Evolutionary conservation across 2,113 vertebrate species (phyloP).

Genomic region (Actenoides hombroni): DNA sequence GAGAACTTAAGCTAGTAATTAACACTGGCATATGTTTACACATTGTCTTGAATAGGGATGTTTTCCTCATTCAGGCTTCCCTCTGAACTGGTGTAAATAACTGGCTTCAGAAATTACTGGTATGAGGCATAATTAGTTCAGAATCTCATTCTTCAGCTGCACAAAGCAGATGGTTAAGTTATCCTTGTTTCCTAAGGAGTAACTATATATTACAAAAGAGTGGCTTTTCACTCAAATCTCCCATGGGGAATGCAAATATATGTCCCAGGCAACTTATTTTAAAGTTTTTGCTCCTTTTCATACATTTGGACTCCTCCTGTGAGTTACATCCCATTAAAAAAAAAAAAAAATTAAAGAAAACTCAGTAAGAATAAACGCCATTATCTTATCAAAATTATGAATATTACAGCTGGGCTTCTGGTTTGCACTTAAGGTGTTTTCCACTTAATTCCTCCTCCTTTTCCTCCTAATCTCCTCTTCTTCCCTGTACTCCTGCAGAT

Average conservation of each 20-base stretch:
- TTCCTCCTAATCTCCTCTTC: not conserved
- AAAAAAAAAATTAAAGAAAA: not conserved
- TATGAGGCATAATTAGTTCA: not conserved
- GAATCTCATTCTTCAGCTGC: not conserved
- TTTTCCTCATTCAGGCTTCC: not conserved
- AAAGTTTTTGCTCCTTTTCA: not conserved
- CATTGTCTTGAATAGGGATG: not conserved
- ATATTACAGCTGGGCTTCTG: not conserved
- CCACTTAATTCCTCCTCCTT: not conserved
- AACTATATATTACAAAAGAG: not conserved
- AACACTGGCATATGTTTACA: not conserved
- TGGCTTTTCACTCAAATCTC: not conserved
- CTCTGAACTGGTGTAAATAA: not conserved
- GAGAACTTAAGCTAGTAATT: not conserved
- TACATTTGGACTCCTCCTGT: not conserved
- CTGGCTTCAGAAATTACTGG: not conserved
- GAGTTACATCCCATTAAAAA: not conserved
- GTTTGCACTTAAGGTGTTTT: not conserved
- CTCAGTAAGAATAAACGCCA: not conserved
- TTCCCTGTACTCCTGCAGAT: not conserved
- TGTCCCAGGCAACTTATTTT: not conserved
- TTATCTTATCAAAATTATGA: not conserved
- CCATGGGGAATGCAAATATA: not conserved
- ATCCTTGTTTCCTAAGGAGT: not conserved
- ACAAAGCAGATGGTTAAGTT: conserved; percentile 1